phyloP scores from a whole-genome alignment of 35 echinoderm and acorn worm species.

The Ophioderma brevispina region DNA sequence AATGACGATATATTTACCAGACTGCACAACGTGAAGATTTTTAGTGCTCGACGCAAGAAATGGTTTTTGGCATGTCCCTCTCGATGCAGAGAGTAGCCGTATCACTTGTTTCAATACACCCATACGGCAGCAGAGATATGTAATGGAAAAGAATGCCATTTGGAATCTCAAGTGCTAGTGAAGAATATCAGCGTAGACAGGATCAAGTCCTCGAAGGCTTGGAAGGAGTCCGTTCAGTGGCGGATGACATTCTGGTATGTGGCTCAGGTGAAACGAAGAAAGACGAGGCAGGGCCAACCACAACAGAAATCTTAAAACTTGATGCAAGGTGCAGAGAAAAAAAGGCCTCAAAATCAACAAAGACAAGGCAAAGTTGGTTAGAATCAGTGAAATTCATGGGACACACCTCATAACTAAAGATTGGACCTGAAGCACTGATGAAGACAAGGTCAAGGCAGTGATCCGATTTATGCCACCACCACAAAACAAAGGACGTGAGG shows the following conservation, averaged over 20 bases:
- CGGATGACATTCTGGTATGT: constrained; percentile 48
- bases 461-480: no score
- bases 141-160: constrained; percentile 77
- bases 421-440: no score
- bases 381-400: no score
- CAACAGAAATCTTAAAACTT: constrained; percentile 54
- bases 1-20: constrained; percentile 52
- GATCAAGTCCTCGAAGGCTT: constrained; percentile 10
- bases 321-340: no score
- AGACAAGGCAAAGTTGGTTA: no score
- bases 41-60: constrained; percentile 59
- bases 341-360: no score
- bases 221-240: neutral
- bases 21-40: constrained; percentile 40
- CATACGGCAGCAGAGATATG: constrained; percentile 38
- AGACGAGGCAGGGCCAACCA: constrained; percentile 58
- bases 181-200: constrained; percentile 68
- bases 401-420: no score
- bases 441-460: no score
- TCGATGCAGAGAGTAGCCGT: constrained; percentile 53
- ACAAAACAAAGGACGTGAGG: no score
- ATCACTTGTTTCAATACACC: constrained; percentile 66
- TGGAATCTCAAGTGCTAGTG: constrained; percentile 49
- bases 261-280: constrained; percentile 45
- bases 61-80: constrained; percentile 62